Evolutionary conservation across 2,888 invertebrate species (phyloP).

Genomic region (Iselma pallidipennis): DNA sequence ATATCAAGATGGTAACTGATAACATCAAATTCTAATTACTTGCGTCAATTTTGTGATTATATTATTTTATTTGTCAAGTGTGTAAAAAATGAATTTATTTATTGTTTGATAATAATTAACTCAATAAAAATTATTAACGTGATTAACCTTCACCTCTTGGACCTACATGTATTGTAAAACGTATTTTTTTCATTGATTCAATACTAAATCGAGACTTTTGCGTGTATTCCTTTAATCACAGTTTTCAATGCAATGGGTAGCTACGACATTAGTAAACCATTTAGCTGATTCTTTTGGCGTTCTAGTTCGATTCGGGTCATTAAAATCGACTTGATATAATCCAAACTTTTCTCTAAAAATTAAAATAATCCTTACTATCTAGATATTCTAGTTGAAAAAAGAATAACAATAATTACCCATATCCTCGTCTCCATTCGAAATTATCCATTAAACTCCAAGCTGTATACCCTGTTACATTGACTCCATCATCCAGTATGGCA

Average conservation of each 20-base stretch:
- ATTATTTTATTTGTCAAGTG: no score
- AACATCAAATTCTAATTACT: no score
- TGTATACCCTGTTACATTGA: slow-evolving; percentile 53
- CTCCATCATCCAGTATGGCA: slow-evolving; percentile 49
- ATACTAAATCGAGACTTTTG: no score
- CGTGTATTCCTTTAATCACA: not conserved
- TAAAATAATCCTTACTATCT: not conserved
- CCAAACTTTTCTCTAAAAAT: slow-evolving; percentile 69
- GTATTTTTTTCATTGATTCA: no score
- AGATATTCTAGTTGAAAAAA: no score
- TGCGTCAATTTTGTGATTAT: no score
- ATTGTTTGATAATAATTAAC: no score
- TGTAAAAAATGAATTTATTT: no score
- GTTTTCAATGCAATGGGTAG: slow-evolving; percentile 37
- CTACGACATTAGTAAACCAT: slow-evolving; percentile 61
- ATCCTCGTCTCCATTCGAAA: slow-evolving; percentile 57
- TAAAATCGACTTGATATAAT: slow-evolving; percentile 69
- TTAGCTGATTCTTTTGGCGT: slow-evolving; percentile 66
- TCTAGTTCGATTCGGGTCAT: slow-evolving; percentile 62
- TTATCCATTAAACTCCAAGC: slow-evolving; percentile 48
- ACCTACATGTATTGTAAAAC: no score
- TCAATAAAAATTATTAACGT: no score
- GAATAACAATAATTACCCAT: slow-evolving; percentile 31
- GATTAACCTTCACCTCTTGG: no score
- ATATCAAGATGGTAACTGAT: no score